Conservation (phyloP, 2,113 vertebrate species). For the Fulica atra region DNA sequence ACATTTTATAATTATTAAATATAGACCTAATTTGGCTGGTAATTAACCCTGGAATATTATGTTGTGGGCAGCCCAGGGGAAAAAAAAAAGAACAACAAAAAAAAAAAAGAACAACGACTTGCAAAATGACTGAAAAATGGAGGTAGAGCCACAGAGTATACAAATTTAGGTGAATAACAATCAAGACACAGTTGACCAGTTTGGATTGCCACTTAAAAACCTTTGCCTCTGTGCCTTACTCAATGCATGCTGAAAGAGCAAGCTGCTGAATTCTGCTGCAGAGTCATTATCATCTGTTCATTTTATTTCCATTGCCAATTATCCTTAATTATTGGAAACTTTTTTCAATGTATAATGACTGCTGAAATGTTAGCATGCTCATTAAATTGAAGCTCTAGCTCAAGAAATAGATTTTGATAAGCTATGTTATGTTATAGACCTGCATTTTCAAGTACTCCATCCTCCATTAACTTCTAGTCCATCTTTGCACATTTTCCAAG, state of each 20-base stretch:
- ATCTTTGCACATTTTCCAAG: constrained; percentile 33
- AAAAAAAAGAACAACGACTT: background rate
- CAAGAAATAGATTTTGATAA: constrained; percentile 66
- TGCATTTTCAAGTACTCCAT: constrained; percentile 47
- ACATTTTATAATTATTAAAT: constrained; percentile 53
- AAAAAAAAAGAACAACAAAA: background rate
- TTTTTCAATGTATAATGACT: constrained; percentile 65
- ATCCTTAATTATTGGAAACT: constrained; percentile 75
- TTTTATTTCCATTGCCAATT: constrained; percentile 76
- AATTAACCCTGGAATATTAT: constrained; percentile 52
- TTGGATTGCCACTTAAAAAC: constrained; percentile 38
- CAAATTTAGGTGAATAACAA: constrained; percentile 13
- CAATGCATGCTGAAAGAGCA: background rate
- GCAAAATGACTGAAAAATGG: constrained; percentile 2
- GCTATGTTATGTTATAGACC: constrained; percentile 4
- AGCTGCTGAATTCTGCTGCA: constrained; percentile 33
- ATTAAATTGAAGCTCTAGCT: constrained; percentile 64
- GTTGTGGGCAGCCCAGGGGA: background rate
- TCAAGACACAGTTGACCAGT: constrained; percentile 43
- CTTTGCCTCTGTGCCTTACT: background rate
- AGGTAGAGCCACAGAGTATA: background rate
- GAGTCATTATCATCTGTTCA: constrained; percentile 67
- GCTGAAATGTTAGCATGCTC: constrained; percentile 66
- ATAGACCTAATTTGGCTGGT: constrained; percentile 45
- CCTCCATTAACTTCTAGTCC: constrained; percentile 36